Evolutionary conservation across 2,113 vertebrate genomes (phyloP).

Genomic region (Dipodomys stephensi): DNA sequence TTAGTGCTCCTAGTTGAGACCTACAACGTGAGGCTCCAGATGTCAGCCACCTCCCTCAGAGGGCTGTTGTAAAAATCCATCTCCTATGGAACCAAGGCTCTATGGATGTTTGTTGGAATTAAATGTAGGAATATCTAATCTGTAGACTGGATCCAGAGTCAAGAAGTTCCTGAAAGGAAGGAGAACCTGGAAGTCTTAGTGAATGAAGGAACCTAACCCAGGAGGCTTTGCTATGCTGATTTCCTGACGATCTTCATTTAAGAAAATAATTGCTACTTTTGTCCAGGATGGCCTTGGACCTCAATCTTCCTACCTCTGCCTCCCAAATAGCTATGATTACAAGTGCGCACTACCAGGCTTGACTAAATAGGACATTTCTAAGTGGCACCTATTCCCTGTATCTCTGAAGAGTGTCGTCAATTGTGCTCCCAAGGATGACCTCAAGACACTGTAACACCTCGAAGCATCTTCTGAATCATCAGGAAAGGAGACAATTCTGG

Average conservation of each 20-base stretch:
- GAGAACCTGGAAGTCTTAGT: background rate
- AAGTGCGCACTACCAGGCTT: no score
- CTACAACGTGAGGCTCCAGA: background rate
- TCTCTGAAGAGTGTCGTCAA: no score
- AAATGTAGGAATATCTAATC: background rate
- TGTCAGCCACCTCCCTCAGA: background rate
- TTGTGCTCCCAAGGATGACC: no score
- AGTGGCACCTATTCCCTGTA: no score
- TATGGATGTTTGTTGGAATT: background rate
- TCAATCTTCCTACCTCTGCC: no score
- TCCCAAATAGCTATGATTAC: no score
- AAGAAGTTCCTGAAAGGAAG: background rate
- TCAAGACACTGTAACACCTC: no score
- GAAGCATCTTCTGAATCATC: no score
- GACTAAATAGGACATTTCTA: no score
- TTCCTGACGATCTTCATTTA: background rate
- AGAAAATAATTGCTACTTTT: no score
- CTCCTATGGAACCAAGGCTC: background rate
- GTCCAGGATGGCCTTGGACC: no score
- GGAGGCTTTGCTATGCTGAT: background rate
- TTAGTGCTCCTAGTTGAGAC: background rate
- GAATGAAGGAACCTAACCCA: background rate
- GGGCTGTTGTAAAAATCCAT: background rate
- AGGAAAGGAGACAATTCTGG: no score
- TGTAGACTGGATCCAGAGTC: background rate